These are phyloP conservation scores for Ammospiza nelsoni DNA, from an alignment of 2,113 vertebrate genomes.

Conservation along the genomic window DNA sequence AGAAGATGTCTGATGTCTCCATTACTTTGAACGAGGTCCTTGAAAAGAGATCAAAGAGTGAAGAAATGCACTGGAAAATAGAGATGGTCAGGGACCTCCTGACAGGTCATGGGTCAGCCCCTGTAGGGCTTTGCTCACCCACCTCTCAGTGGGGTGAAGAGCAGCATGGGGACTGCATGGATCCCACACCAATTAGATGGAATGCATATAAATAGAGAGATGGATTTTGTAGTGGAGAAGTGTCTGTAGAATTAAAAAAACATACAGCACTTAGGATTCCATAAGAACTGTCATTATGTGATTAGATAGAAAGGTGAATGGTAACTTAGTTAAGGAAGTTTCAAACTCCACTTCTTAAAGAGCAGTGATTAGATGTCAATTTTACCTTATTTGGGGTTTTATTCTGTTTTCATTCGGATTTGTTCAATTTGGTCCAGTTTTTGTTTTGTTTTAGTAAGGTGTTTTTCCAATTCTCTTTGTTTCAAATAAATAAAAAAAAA, in stretches of 20 bases:
- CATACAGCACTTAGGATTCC: not conserved
- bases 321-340: not conserved
- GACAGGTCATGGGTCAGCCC: not conserved
- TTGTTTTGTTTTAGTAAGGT: not conserved
- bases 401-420: not conserved
- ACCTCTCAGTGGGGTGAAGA: not conserved
- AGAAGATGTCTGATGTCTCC: not conserved
- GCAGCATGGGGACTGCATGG: not conserved
- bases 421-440: not conserved
- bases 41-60: not conserved
- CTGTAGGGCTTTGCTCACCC: accelerated
- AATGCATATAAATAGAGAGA: not conserved
- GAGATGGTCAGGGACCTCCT: not conserved
- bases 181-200: not conserved
- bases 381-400: not conserved
- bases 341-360: not conserved
- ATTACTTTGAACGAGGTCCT: not conserved
- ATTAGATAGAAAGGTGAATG: not conserved
- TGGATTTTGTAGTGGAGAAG: not conserved
- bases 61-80: not conserved
- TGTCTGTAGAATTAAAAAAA: not conserved
- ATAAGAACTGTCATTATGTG: not conserved
- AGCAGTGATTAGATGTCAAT: not conserved
- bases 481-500: not conserved
- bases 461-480: not conserved